A percentile compares a stretch with the other conserved stretches of the same genome.
These are phyloP conservation scores for Nephila pilipes DNA, from an alignment of 1,140 invertebrate species.

Conservation along the genomic window DNA sequence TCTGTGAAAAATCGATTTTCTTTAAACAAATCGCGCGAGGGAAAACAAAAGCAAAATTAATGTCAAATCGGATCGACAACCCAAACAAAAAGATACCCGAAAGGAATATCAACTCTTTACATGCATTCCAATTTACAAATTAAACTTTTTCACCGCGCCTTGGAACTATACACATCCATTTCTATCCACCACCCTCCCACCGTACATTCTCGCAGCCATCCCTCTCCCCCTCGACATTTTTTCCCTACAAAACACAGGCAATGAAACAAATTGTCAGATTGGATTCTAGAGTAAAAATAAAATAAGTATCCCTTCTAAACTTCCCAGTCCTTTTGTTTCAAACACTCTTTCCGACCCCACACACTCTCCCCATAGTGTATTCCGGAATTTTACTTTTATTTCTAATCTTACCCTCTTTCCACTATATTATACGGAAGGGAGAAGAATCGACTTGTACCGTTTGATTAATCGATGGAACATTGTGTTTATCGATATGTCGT, in stretches of 20 bases:
- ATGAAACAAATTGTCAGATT: conserved; percentile 74
- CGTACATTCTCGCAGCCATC: too few relatives aligned
- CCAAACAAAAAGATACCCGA: conserved; percentile 22
- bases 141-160: conserved; percentile 54
- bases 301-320: conserved; percentile 29
- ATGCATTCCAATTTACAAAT: conserved; percentile 67
- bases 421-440: conserved; percentile 21
- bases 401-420: conserved; percentile 16
- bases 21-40: conserved; percentile 33
- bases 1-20: conserved; percentile 33
- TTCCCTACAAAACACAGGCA: not conserved
- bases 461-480: conserved; percentile 76
- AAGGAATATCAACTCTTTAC: conserved; percentile 59
- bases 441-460: conserved; percentile 55
- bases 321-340: conserved; percentile 55
- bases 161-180: conserved; percentile 72
- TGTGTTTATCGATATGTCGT: conserved; percentile 76
- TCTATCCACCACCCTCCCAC: not conserved
- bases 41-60: conserved; percentile 60
- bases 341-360: conserved; percentile 19
- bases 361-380: not conserved
- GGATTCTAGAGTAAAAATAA: conserved; percentile 54
- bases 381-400: conserved; percentile 60
- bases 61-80: conserved; percentile 49
- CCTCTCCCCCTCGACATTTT: not conserved